Base-by-base conservation (phyloP, 1,140 invertebrate species). In the Dinothrombium tinctorium region DNA sequence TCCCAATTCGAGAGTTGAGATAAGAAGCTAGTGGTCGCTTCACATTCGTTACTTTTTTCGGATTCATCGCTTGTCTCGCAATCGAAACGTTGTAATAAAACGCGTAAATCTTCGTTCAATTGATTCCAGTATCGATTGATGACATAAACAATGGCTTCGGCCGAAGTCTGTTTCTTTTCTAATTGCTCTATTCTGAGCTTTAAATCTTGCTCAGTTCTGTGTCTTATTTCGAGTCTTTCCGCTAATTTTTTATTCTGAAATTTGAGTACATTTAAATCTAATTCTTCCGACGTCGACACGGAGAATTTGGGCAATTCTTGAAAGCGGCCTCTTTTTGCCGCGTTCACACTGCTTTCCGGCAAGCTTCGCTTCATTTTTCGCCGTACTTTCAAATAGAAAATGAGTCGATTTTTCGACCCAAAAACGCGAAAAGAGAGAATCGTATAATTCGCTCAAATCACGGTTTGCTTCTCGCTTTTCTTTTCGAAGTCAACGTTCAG, bases 111-210 rank as follows among this genome's bases (percentile, higher is more conserved):
- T 66, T 96, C 89, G 66, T 96, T 89, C 11, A 90, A 63, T 55
- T 87, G 76, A 64, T 87, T 96, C 89, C 89, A 96, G 59, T 95
- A 94, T 45, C 89, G 67, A 65, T 96, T 96, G 7, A 98, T 84
- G 43, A 94, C 86, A 66, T 89, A 92, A 8, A 95, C 62, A 11
- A 95, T 87, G 47, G 86, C 84, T 69, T 98, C 90, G 61, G 95
- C 89, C 59, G 90, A 86, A 29, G 83, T 84, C 58, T 95, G 89
- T 38, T 89, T 63, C 58, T 92, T 92, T 56, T 96, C 87, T 47
- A 96, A 62, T 59, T 95, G 86, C 59, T 95, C 87, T 50, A 96
- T 94, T 48, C 89, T 65, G 46, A 83, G 76, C 32, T 82, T 63
- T 15, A 95, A 60, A 53, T 95, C 87, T 31, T 74, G 70, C 62